phyloP scores from a whole-genome alignment of 2,888 invertebrate species.

The Kuschelorhynchus macadamiae region DNA sequence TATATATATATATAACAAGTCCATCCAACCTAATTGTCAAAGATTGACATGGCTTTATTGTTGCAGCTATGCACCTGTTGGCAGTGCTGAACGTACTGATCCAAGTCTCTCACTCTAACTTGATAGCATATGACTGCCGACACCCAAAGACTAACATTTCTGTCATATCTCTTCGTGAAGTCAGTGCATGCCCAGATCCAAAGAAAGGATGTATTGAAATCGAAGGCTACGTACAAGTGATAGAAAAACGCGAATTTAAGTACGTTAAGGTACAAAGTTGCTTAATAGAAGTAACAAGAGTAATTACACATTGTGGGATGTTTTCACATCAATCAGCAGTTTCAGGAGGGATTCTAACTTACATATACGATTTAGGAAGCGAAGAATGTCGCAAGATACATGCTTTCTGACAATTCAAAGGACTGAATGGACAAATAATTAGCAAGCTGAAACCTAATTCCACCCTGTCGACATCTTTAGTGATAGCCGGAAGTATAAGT shows the following conservation, averaged over 20 bases:
- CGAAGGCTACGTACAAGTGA: conserved; percentile 15
- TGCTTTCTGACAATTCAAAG: conserved; percentile 10
- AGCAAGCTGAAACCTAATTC: conserved; percentile 11
- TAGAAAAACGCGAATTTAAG: conserved; percentile 17
- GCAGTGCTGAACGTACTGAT: too few species aligned
- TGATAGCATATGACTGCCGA: conserved; percentile 19
- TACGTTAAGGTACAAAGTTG: conserved; percentile 11
- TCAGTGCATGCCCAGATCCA: not conserved
- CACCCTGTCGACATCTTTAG: not conserved
- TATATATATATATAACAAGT: too few species aligned
- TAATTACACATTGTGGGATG: conserved; percentile 11
- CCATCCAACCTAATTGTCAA: too few species aligned
- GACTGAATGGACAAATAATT: conserved; percentile 15
- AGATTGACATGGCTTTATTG: too few species aligned
- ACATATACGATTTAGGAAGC: conserved; percentile 3
- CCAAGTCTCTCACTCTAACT: too few species aligned
- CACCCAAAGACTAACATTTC: conserved; percentile 16
- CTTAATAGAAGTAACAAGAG: not conserved
- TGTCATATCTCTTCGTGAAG: conserved; percentile 10
- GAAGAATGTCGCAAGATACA: conserved; percentile 13
- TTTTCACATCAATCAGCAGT: conserved; percentile 11
- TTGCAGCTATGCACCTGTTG: too few species aligned
- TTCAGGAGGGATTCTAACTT: conserved; percentile 1
- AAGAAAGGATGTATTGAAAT: conserved; percentile 5
- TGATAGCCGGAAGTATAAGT: conserved; percentile 9